A percentile compares a stretch with the other conserved stretches of the same genome.
Evolutionary conservation across 2,888 invertebrate genomes (phyloP).

Genomic region (Chloroclysta siterata): DNA sequence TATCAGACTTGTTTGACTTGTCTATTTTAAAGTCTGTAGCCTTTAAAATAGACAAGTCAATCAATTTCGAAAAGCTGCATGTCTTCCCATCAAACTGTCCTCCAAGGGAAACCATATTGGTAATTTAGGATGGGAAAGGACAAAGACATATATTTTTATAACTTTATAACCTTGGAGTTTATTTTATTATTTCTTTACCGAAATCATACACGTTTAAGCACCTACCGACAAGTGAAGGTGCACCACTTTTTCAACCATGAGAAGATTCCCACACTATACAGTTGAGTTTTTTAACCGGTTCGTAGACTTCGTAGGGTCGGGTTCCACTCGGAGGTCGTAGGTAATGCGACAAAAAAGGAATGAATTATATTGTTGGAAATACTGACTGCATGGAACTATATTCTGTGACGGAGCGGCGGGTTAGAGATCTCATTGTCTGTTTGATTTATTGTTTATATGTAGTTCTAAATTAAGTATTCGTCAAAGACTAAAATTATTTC

Average conservation of each 20-base stretch:
- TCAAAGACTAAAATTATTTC: not conserved
- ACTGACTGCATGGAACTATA: not conserved
- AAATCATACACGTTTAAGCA: constrained; percentile 26
- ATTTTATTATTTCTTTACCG: constrained; percentile 5
- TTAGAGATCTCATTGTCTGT: constrained; percentile 34
- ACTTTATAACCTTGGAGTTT: not conserved
- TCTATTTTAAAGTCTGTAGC: not conserved
- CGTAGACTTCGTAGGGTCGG: constrained; percentile 30
- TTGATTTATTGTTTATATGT: constrained; percentile 17
- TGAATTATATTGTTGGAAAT: constrained; percentile 5
- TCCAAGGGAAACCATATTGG: not conserved
- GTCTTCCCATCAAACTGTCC: not conserved
- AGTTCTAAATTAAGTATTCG: not conserved
- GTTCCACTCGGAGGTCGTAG: constrained; percentile 35
- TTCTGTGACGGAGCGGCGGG: constrained; percentile 5
- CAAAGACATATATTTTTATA: not conserved
- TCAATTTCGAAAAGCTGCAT: not conserved
- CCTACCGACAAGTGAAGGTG: constrained; percentile 37
- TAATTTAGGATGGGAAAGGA: not conserved
- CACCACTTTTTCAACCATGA: constrained; percentile 54
- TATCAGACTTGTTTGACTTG: not conserved
- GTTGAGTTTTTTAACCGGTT: constrained; percentile 52
- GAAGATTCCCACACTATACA: constrained; percentile 71
- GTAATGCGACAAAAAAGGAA: constrained; percentile 39
- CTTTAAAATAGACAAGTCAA: no score